A percentile compares a stretch with the other conserved stretches of the same genome.
phyloP scores from a whole-genome alignment of 2,113 vertebrate species.

The Myocastor coypus region DNA sequence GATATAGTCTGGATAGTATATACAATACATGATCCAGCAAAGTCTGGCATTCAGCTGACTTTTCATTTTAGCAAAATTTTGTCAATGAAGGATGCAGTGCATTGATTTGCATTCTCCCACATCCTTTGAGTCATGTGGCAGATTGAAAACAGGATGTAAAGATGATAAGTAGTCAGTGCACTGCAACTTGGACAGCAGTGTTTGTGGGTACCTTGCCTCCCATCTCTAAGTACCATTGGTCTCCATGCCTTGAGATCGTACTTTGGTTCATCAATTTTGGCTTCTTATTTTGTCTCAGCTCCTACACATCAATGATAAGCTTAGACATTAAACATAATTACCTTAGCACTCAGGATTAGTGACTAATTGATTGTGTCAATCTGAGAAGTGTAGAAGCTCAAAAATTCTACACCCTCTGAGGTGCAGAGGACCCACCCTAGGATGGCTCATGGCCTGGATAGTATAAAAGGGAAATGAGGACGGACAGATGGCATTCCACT shows the following conservation, averaged over 20 bases:
- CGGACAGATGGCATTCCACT: too few relatives aligned
- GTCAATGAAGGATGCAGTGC: background rate
- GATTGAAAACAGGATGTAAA: background rate
- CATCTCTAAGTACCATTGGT: background rate
- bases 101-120: background rate
- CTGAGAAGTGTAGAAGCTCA: too few relatives aligned
- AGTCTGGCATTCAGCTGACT: background rate
- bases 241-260: background rate
- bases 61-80: background rate
- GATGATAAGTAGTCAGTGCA: background rate
- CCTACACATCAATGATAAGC: background rate
- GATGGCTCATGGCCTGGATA: too few relatives aligned
- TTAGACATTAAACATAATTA: background rate
- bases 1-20: background rate
- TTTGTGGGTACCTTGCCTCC: fast-evolving
- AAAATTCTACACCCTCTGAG: too few relatives aligned
- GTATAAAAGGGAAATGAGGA: too few relatives aligned
- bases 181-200: background rate
- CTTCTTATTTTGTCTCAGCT: background rate
- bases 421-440: too few relatives aligned
- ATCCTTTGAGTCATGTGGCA: background rate
- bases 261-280: background rate
- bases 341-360: background rate
- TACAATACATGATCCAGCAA: background rate
- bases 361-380: too few relatives aligned